Evolutionary conservation across 2,797 vertebrate species (phyloP).

Genomic region (Squalus acanthias): DNA sequence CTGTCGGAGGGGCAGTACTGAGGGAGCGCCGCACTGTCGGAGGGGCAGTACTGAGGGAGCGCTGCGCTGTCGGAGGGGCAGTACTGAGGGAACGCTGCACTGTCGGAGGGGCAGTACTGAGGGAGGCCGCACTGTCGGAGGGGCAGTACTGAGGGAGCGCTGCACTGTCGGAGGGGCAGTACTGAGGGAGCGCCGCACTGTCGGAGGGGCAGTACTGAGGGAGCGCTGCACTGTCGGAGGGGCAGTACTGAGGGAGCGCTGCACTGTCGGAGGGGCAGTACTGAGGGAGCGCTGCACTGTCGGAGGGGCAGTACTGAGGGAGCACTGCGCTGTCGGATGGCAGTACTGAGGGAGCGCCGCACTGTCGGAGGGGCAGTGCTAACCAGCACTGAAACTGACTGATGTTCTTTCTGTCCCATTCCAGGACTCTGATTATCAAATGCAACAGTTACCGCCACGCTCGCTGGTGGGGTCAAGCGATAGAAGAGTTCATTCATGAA

Average conservation of each 20-base stretch:
- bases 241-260: neutral
- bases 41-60: neutral
- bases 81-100: neutral
- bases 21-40: neutral
- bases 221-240: neutral
- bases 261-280: neutral
- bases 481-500: conserved; percentile 76
- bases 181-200: neutral
- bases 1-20: neutral
- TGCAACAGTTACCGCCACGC: conserved; percentile 89
- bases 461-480: conserved; percentile 90
- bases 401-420: conserved; percentile 20
- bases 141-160: neutral
- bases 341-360: neutral
- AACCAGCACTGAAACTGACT: neutral
- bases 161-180: neutral
- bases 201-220: neutral
- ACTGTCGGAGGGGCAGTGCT: neutral
- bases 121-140: neutral
- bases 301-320: neutral
- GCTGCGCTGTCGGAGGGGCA: neutral
- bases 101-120: neutral
- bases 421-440: conserved; percentile 84
- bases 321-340: neutral
- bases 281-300: neutral